Base-by-base conservation (phyloP, 2,113 vertebrate species). In the Lota lota region DNA sequence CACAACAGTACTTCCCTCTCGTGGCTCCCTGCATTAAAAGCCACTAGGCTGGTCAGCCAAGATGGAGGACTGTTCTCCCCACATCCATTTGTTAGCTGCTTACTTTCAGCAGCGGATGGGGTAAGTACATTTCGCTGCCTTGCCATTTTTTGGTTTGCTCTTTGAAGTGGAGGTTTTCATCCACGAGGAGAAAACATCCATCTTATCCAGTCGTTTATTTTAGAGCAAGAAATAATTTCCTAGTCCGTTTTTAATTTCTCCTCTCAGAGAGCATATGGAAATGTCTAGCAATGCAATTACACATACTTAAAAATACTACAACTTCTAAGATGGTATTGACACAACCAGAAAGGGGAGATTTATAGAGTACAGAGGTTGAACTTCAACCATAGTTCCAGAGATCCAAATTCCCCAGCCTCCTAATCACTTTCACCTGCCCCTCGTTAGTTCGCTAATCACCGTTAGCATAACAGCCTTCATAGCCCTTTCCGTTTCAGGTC, bases 111-210 rank as follows among this genome's bases (percentile, higher is more conserved):
- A 81, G 69, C 69, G 63, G 80, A 75, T 65, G 50, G 58, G 61
- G 71, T 50, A 60, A 54, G 62, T 5, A 61, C 17, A 71, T 20
- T 53, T 21, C 58, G 28, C 68, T 77, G 67, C 70, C 36, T 82
- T 56, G 11, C 1, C 61, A 72, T 84, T 80, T 80, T 66, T 67
- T 60, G 76, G 40, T 62, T 76, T 79, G 66, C 78, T 74, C 74
- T 83, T 85, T 80, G 79, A 88, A 83, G 70, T 74, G 33, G 11
- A 62, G 79, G 67, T 79, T 74, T 74, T 60, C 51, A 47, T 33
- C 21, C 22, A 20, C 62, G 28, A 47, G 40, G 40, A 47, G 62
- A 69, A 69, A 68, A 72, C 59, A 72, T 70, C 28, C 66, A 22
- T 67, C 16, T 73, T 28, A 79, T 79, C 54, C 69, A 73, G 66